Evolutionary conservation across 2,888 invertebrate genomes (phyloP).

Genomic region (Galerucella pusilla): DNA sequence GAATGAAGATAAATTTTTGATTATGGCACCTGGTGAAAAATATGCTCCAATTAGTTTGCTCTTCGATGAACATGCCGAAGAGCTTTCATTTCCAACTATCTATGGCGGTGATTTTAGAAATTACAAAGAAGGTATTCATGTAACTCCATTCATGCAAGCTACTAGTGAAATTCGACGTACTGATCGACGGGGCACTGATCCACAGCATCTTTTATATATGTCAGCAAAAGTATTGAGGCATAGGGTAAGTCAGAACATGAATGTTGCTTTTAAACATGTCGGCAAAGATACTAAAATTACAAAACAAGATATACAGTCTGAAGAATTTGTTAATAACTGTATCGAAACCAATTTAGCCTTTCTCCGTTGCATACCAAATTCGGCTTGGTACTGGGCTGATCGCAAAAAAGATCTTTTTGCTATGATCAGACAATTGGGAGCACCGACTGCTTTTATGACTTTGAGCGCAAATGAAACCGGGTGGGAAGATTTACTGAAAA

Average conservation of each 20-base stretch:
- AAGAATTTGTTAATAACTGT: slow-evolving; percentile 14
- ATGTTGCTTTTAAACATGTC: slow-evolving; percentile 8
- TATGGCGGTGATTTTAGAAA: slow-evolving; percentile 9
- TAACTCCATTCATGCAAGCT: slow-evolving; percentile 6
- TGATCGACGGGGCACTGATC: slow-evolving; percentile 12
- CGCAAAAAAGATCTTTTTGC: slow-evolving; percentile 17
- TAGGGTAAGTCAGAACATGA: not conserved
- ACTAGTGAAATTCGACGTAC: slow-evolving; percentile 17
- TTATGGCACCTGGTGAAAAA: not conserved
- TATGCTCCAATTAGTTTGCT: slow-evolving; percentile 4
- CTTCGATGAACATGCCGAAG: slow-evolving; percentile 21
- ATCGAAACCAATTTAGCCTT: slow-evolving; percentile 3
- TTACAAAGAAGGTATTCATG: no score
- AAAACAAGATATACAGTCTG: not conserved
- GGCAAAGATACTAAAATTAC: slow-evolving; percentile 8
- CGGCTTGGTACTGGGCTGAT: slow-evolving; percentile 13
- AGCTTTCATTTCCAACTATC: slow-evolving; percentile 22
- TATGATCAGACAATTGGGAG: slow-evolving; percentile 11
- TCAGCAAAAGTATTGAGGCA: slow-evolving; percentile 4
- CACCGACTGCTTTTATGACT: slow-evolving; percentile 12
- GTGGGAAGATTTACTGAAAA: not conserved
- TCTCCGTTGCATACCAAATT: slow-evolving; percentile 16
- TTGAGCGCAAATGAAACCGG: slow-evolving; percentile 9
- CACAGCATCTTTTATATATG: not conserved
- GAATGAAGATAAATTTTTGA: slow-evolving; percentile 16